Evolutionary conservation across 2,113 vertebrate species (phyloP).

Genomic region (Parotia lawesii): DNA sequence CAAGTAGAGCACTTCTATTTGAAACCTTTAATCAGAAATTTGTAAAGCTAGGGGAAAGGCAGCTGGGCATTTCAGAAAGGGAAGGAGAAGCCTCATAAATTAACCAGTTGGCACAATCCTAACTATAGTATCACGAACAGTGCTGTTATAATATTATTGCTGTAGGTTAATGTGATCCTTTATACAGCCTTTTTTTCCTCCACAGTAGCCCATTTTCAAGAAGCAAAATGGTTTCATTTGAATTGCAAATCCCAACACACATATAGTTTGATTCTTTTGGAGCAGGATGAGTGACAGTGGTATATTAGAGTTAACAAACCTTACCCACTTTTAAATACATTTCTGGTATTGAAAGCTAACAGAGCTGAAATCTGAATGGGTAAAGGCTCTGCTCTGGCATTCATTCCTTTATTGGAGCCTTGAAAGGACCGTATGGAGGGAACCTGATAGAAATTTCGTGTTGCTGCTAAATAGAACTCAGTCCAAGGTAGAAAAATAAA

Average conservation of each 20-base stretch:
- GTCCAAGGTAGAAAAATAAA: slow-evolving; percentile 71
- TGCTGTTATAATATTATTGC: slow-evolving; percentile 59
- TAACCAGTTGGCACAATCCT: slow-evolving; percentile 10
- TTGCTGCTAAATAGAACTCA: slow-evolving; percentile 62
- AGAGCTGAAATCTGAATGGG: slow-evolving; percentile 78
- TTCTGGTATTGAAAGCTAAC: slow-evolving; percentile 76
- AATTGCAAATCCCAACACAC: slow-evolving; percentile 76
- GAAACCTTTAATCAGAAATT: neutral
- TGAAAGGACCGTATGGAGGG: slow-evolving; percentile 69
- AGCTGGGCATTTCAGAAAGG: slow-evolving; percentile 10
- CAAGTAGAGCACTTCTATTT: neutral
- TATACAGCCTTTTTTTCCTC: slow-evolving; percentile 11
- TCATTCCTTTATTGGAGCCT: slow-evolving; percentile 70
- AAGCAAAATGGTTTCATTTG: slow-evolving; percentile 70
- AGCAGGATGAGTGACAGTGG: slow-evolving; percentile 70
- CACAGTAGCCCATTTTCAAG: slow-evolving; percentile 61
- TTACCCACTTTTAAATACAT: slow-evolving; percentile 72
- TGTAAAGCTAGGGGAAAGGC: neutral
- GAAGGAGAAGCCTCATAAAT: slow-evolving; percentile 32
- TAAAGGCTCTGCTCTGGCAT: slow-evolving; percentile 65
- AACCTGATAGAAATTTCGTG: slow-evolving; percentile 70
- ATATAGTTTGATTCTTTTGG: slow-evolving; percentile 69
- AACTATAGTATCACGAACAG: slow-evolving; percentile 48
- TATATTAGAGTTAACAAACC: slow-evolving; percentile 74
- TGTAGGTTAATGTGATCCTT: slow-evolving; percentile 62